Base-by-base conservation (phyloP, 2,888 invertebrate species). In the Dryococelus australis region DNA sequence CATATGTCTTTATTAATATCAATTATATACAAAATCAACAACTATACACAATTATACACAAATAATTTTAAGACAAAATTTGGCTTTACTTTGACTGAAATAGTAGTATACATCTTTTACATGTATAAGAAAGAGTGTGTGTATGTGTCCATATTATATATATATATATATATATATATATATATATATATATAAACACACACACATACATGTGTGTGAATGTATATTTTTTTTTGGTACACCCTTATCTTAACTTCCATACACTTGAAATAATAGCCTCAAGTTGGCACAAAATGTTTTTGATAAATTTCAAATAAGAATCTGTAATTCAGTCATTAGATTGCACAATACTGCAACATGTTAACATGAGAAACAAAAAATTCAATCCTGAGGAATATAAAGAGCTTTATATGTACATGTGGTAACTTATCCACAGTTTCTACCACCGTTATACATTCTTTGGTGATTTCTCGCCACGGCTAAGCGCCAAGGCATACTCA, bases 401-500 rank as follows among this genome's bases (percentile, higher is more conserved):
- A 65, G 10, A 65, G n/a, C n/a, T 20, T n/a, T 65, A 65, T 20
- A 35, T 85, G 51, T 85, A 51, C 85, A 51, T 12, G 78, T n/a
- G 85, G 85, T 27, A 51, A 85, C 53, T 85, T 24, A 27, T 28
- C 47, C 8, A 16, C 28, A 85, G 65, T 65, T 26, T 28, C 28
- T 35, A 51, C 85, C 26, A 53, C 47, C 53, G 27, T 53, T 47
- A 20, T 8, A 65, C 43, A 24, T 87, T 85, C 80, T 84, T 65
- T 43, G 87, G 81, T 79, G 85, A 85, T 80, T 91, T 92, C 86
- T 94, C 94, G 86, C 92, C 92, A 91, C 93, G 94, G 90, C 96
- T 96, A 88, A 96, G 93, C 88, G 95, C 95, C 86, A 97, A 93
- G 0, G 96, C 97, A 78, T 95, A 93, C 91, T 96, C 95, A 86